These are phyloP conservation scores for Brachionus rotundiformis DNA, from an alignment of 1,140 invertebrate genomes.

Conservation along the genomic window DNA sequence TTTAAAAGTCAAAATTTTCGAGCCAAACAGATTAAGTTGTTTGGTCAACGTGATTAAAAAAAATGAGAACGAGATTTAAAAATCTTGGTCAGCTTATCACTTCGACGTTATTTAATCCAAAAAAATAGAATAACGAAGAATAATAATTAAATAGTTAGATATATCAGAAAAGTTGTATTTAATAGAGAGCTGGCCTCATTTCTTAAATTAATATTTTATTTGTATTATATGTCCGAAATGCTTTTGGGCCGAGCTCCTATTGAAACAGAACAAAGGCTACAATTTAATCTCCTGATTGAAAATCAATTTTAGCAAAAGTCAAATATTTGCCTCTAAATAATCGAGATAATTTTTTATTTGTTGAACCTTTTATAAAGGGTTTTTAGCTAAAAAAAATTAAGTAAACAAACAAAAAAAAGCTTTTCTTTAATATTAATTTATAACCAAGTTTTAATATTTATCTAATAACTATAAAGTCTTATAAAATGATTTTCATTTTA, in stretches of 20 bases:
- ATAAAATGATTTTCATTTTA: background rate
- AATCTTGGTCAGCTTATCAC: background rate
- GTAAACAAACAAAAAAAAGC: background rate
- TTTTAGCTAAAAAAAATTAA: background rate
- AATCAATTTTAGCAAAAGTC: background rate
- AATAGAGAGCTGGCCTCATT: background rate
- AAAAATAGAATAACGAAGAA: background rate
- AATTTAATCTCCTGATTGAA: slow-evolving; percentile 4
- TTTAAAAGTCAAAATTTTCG: background rate
- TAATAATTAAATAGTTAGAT: no score
- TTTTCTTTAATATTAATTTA: background rate
- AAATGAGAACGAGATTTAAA: background rate
- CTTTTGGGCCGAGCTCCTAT: background rate
- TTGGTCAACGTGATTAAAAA: background rate
- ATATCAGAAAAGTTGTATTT: background rate
- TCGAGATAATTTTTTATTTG: slow-evolving; percentile 10
- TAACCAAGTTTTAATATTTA: background rate
- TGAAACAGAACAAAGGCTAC: background rate
- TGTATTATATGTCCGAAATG: slow-evolving; percentile 14
- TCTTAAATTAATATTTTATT: background rate
- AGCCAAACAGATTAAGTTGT: background rate
- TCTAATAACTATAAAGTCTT: background rate
- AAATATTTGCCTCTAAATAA: slow-evolving; percentile 16
- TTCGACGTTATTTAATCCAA: background rate
- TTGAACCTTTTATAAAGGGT: background rate